Conservation (phyloP, 1,140 invertebrate genomes). For the Phenacoccus solenopsis region DNA sequence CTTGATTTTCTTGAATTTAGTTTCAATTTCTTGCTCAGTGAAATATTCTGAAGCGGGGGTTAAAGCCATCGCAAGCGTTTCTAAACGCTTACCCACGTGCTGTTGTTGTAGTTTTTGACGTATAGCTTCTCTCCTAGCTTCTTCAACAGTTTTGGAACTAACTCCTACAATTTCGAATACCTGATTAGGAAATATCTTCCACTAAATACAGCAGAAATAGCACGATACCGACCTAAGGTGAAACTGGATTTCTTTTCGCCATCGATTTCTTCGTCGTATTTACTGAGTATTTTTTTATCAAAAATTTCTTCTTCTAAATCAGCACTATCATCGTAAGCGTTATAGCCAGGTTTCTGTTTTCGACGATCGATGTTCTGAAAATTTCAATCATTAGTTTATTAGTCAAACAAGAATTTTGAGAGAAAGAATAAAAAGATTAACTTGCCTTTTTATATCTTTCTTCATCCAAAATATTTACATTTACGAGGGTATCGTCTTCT, state of each 20-base stretch:
- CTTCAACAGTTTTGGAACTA: background rate
- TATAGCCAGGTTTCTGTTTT: constrained; percentile 64
- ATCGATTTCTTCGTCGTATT: constrained; percentile 94
- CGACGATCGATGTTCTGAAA: constrained; percentile 67
- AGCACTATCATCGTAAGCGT: constrained; percentile 62
- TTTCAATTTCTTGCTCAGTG: constrained; percentile 64
- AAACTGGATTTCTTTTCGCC: constrained; percentile 67
- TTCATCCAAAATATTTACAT: constrained; percentile 90
- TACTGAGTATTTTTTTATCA: constrained; percentile 65
- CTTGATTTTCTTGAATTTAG: constrained; percentile 87
- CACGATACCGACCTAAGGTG: constrained; percentile 47
- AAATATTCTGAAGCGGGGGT: constrained; percentile 60
- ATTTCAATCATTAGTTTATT: too few relatives aligned
- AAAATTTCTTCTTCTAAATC: constrained; percentile 61
- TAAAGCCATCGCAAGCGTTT: constrained; percentile 41
- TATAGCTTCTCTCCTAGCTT: background rate
- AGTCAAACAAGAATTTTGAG: background rate
- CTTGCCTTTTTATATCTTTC: constrained; percentile 72
- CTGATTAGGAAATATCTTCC: background rate
- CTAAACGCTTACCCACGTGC: constrained; percentile 49
- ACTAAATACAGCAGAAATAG: background rate
- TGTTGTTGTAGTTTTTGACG: background rate
- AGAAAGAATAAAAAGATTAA: constrained; percentile 22
- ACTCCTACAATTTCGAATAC: background rate
- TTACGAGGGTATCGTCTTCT: constrained; percentile 79